Conservation (phyloP, 2,888 invertebrate species). For the Halictus ligatus region DNA sequence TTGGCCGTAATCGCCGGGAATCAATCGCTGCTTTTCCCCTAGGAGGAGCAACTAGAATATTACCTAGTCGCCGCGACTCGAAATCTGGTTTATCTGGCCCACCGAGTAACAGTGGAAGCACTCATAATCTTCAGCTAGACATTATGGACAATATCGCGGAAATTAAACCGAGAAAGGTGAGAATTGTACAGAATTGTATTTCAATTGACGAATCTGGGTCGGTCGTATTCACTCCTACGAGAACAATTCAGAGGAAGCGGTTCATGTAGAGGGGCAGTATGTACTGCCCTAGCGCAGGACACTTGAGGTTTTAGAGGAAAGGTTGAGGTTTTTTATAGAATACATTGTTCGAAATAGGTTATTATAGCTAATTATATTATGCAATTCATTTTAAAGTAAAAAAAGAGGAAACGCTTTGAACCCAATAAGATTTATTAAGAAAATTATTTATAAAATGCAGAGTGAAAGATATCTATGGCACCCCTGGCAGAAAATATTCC, state of each 20-base stretch:
- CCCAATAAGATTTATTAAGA: too few relatives aligned
- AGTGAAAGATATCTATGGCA: too few relatives aligned
- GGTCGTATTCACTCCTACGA: background rate
- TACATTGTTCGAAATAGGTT: too few relatives aligned
- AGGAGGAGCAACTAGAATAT: constrained; percentile 85
- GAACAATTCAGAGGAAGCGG: background rate
- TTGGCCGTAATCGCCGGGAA: constrained; percentile 92
- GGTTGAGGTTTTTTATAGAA: too few relatives aligned
- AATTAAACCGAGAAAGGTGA: constrained; percentile 88
- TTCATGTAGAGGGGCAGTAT: background rate
- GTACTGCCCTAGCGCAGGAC: too few relatives aligned
- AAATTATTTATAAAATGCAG: too few relatives aligned
- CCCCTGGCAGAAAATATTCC: too few relatives aligned
- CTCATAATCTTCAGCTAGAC: constrained; percentile 93
- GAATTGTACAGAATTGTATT: background rate
- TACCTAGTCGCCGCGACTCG: constrained; percentile 84
- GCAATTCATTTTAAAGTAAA: too few relatives aligned
- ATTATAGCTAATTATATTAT: too few relatives aligned
- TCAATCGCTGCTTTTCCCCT: constrained; percentile 92
- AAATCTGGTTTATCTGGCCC: constrained; percentile 87
- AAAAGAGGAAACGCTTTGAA: too few relatives aligned
- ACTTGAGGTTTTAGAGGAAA: too few relatives aligned
- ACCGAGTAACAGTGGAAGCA: constrained; percentile 91
- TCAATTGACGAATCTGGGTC: background rate
- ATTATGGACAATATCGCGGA: constrained; percentile 95